Evolutionary conservation across 2,113 vertebrate species (phyloP).

Genomic region (Riparia riparia): DNA sequence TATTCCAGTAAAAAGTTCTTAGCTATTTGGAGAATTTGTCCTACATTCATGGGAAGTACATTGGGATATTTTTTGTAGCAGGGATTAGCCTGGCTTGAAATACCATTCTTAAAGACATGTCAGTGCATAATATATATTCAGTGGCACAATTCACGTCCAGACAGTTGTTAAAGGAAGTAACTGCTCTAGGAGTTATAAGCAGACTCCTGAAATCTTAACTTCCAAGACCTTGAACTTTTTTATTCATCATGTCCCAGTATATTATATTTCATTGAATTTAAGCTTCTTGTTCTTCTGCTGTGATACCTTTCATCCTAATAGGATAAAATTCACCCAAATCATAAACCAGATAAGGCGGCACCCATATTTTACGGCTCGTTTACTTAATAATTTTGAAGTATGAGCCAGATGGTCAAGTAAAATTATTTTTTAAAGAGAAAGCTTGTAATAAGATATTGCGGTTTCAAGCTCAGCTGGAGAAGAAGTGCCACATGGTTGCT

Average conservation of each 20-base stretch:
- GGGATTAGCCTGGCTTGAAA: background rate
- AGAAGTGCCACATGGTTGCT: fast-evolving
- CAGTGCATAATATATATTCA: background rate
- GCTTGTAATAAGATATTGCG: background rate
- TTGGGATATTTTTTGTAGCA: background rate
- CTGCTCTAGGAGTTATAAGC: background rate
- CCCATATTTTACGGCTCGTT: fast-evolving
- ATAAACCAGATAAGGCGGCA: background rate
- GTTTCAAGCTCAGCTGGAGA: background rate
- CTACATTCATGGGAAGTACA: background rate
- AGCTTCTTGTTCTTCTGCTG: background rate
- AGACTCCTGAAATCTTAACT: background rate
- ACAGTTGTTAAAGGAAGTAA: background rate
- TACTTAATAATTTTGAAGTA: background rate
- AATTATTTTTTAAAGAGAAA: background rate
- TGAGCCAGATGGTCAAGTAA: background rate
- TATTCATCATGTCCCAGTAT: background rate
- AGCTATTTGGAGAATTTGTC: background rate
- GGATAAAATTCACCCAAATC: background rate
- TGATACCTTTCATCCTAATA: background rate
- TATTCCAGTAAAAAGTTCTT: background rate
- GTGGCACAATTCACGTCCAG: background rate
- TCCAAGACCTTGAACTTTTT: background rate
- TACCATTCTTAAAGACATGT: background rate
- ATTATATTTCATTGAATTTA: background rate